phyloP scores from a whole-genome alignment of 2,888 invertebrate genomes.

The Tachystola acroxantha region DNA sequence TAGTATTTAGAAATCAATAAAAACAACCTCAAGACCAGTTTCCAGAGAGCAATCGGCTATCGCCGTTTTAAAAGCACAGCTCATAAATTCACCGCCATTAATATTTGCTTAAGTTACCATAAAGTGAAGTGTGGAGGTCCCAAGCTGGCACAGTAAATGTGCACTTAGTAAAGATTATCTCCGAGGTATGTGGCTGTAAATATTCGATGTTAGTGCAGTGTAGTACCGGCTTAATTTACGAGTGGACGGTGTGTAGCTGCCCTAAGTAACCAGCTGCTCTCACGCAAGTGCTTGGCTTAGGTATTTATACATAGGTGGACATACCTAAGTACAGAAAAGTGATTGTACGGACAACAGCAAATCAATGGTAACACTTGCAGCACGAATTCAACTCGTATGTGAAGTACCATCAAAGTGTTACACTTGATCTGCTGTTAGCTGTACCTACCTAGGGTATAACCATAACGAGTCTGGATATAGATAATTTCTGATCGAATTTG shows the following conservation, averaged over 20 bases:
- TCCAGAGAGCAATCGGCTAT: constrained; percentile 7
- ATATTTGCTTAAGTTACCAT: constrained; percentile 63
- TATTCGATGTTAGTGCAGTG: constrained; percentile 43
- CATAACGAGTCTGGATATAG: no score
- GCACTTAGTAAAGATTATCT: constrained; percentile 60
- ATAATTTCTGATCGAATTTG: no score
- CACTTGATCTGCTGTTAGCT: no score
- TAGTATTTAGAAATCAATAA: background rate
- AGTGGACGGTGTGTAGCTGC: constrained; percentile 15
- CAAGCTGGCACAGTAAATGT: constrained; percentile 29
- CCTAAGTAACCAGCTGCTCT: constrained; percentile 7
- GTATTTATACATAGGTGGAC: background rate
- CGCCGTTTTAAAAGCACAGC: constrained; percentile 29
- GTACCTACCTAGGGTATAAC: no score
- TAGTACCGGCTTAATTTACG: constrained; percentile 43
- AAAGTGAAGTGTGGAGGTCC: constrained; percentile 45
- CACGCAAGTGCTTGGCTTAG: background rate
- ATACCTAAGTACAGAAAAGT: background rate
- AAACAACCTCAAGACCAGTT: background rate
- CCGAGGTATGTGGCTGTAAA: constrained; percentile 45
- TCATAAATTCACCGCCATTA: constrained; percentile 55
- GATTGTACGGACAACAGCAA: no score
- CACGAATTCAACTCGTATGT: no score
- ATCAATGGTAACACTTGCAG: no score
- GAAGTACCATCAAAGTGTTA: no score